Evolutionary conservation across 2,797 vertebrate genomes (phyloP).

Genomic region (Cetoscarus ocellatus): DNA sequence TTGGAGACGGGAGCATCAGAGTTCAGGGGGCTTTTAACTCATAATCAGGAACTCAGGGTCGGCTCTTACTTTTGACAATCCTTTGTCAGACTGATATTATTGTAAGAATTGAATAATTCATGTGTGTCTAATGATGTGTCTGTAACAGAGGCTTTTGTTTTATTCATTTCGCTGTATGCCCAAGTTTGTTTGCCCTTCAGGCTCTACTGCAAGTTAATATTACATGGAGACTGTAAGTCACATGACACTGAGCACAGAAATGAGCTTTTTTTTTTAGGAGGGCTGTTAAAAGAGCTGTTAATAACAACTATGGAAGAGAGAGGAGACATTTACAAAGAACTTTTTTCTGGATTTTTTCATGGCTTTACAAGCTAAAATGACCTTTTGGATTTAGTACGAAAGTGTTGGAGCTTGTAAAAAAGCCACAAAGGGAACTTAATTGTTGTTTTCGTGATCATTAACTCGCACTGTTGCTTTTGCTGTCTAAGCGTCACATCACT

Average conservation of each 20-base stretch:
- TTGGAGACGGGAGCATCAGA: constrained; percentile 39
- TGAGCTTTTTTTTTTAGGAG: constrained; percentile 53
- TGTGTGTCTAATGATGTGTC: constrained; percentile 82
- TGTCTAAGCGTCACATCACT: neutral
- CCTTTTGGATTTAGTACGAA: constrained; percentile 22
- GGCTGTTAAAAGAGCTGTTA: constrained; percentile 47
- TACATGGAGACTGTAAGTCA: constrained; percentile 57
- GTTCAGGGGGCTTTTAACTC: constrained; percentile 74
- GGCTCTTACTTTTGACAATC: neutral
- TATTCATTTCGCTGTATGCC: constrained; percentile 75
- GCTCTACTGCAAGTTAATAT: constrained; percentile 34
- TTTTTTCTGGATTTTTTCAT: constrained; percentile 25
- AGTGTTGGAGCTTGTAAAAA: no score
- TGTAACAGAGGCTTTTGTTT: constrained; percentile 80
- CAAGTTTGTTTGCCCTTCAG: constrained; percentile 66
- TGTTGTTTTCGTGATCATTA: constrained; percentile 18
- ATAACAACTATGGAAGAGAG: constrained; percentile 45
- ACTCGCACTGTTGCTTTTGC: neutral
- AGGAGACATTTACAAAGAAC: constrained; percentile 25
- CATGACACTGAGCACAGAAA: constrained; percentile 61
- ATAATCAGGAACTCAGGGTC: constrained; percentile 75
- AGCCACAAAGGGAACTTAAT: constrained; percentile 10
- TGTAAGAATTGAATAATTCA: constrained; percentile 82
- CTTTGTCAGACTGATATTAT: constrained; percentile 62
- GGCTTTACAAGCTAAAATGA: constrained; percentile 45